These are phyloP conservation scores for Trissoscelio sp. DNA, from an alignment of 2,888 invertebrate species.

Conservation along the genomic window DNA sequence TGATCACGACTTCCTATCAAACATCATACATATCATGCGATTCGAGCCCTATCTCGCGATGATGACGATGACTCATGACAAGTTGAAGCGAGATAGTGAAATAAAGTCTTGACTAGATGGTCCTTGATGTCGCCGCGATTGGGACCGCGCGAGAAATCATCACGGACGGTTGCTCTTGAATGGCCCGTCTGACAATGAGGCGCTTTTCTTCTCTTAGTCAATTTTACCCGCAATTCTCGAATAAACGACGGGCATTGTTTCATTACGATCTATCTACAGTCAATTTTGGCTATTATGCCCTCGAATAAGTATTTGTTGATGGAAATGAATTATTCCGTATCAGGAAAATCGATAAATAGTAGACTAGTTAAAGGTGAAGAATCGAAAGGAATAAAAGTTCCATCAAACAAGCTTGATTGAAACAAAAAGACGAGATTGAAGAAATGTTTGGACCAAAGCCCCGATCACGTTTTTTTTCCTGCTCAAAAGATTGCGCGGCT, in stretches of 20 bases:
- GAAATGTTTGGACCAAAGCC: neutral
- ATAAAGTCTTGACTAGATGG: slow-evolving; percentile 35
- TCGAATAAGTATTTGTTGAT: slow-evolving; percentile 13
- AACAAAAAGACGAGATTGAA: neutral
- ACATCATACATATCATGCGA: slow-evolving; percentile 57
- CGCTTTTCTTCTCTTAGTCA: slow-evolving; percentile 47
- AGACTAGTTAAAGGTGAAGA: slow-evolving; percentile 6
- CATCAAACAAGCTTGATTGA: no score
- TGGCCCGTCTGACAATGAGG: slow-evolving; percentile 38
- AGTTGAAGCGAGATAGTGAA: slow-evolving; percentile 49
- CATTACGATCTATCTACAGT: slow-evolving; percentile 26
- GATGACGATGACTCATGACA: slow-evolving; percentile 65
- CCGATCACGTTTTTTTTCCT: no score
- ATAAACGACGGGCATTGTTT: slow-evolving; percentile 30
- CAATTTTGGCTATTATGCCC: slow-evolving; percentile 23
- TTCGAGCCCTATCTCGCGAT: slow-evolving; percentile 36
- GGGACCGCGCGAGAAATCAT: slow-evolving; percentile 61
- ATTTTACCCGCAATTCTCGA: slow-evolving; percentile 35
- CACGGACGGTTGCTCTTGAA: slow-evolving; percentile 52
- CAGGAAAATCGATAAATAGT: slow-evolving; percentile 10
- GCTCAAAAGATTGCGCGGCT: neutral
- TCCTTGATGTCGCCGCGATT: slow-evolving; percentile 68
- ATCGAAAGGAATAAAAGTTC: no score
- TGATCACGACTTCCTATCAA: slow-evolving; percentile 40
- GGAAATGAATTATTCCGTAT: slow-evolving; percentile 7